Conservation (phyloP, 1,140 invertebrate genomes). For the Grapholita molesta region DNA sequence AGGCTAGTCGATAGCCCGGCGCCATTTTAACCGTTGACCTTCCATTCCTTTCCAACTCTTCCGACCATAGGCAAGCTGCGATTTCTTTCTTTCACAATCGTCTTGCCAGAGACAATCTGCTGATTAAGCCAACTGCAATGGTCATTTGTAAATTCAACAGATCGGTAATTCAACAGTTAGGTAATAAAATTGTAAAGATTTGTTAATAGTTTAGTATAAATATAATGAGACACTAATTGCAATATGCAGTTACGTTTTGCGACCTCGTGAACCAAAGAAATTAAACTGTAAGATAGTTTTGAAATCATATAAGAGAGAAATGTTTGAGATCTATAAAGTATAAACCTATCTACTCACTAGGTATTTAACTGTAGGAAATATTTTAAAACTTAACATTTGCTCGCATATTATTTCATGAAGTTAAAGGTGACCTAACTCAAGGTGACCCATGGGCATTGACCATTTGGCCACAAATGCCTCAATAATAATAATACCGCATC, state of each 20-base stretch:
- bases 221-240: not conserved
- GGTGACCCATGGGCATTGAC: too few species aligned
- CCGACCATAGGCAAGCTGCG: constrained; percentile 1
- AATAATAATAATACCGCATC: too few species aligned
- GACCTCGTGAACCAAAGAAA: too few species aligned
- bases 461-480: too few species aligned
- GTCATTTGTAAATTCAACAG: not conserved
- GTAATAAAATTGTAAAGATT: not conserved
- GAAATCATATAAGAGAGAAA: too few species aligned
- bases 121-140: not conserved
- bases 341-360: too few species aligned
- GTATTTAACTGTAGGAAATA: too few species aligned
- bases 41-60: constrained; percentile 3
- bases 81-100: constrained; percentile 3
- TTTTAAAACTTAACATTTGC: too few species aligned
- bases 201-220: not conserved
- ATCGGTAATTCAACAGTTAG: not conserved
- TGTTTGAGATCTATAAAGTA: too few species aligned
- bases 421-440: too few species aligned
- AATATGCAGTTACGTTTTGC: not conserved
- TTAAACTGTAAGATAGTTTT: too few species aligned
- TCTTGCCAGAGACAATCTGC: not conserved
- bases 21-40: not conserved
- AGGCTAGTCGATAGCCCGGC: not conserved
- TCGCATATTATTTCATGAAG: too few species aligned